Percentiles rank a stretch among this genome's conserved stretches.
Conservation (phyloP, 2,888 invertebrate species). For the Alloplasta piceator region DNA sequence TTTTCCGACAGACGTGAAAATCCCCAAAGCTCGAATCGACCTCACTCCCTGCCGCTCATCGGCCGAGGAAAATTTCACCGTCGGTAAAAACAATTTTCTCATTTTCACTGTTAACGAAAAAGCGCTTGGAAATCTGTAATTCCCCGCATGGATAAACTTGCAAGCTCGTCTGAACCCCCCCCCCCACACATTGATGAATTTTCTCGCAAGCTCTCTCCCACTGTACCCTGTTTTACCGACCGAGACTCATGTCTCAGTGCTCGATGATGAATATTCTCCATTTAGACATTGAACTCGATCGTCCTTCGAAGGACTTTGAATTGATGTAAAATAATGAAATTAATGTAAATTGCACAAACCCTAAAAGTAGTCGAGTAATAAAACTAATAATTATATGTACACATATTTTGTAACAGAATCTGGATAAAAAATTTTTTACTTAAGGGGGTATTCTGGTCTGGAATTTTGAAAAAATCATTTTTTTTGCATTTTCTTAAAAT, state of each 20-base stretch:
- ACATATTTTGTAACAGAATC: too few relatives aligned
- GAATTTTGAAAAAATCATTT: too few relatives aligned
- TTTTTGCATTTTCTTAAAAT: too few relatives aligned
- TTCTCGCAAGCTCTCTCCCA: slow-evolving; percentile 17
- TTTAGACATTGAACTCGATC: too few relatives aligned
- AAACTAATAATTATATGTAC: too few relatives aligned
- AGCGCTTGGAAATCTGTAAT: background rate
- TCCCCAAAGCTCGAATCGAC: background rate
- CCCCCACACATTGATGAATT: slow-evolving; percentile 2
- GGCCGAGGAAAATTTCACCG: slow-evolving; percentile 8
- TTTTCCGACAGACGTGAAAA: slow-evolving; percentile 4
- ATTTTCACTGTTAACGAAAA: background rate
- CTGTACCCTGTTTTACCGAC: background rate
- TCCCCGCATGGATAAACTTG: slow-evolving; percentile 15
- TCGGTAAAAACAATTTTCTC: background rate
- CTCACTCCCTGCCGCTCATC: slow-evolving; percentile 2
- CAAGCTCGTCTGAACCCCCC: background rate
- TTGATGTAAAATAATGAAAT: too few relatives aligned
- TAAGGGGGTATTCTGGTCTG: too few relatives aligned
- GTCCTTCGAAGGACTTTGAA: background rate
- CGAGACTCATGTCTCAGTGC: background rate
- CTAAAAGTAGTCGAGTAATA: too few relatives aligned
- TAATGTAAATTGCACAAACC: too few relatives aligned
- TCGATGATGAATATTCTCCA: background rate
- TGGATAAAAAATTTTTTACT: too few relatives aligned